A percentile compares a stretch with the other conserved stretches of the same genome.
Evolutionary conservation across 2,888 invertebrate species (phyloP).

Genomic region (Tetragonula carbonaria): DNA sequence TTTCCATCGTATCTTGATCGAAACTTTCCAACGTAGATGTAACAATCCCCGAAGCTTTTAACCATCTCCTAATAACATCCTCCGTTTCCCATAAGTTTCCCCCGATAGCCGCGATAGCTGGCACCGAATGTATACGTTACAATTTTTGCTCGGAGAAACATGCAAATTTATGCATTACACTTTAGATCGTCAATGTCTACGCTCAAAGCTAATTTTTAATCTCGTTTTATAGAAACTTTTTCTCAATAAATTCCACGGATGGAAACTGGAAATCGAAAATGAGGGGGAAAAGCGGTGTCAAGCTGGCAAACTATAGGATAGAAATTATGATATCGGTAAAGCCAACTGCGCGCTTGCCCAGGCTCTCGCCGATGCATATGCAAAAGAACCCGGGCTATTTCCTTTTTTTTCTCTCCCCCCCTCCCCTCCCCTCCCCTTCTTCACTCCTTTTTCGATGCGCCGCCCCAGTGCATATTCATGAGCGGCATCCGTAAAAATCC

Average conservation of each 20-base stretch:
- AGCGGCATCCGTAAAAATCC: slow-evolving; percentile 39
- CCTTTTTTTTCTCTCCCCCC: slow-evolving; percentile 19
- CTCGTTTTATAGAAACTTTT: neutral
- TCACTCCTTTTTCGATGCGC: slow-evolving; percentile 1
- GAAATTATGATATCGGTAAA: slow-evolving; percentile 41
- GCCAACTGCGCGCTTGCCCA: slow-evolving; percentile 10
- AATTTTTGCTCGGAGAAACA: neutral
- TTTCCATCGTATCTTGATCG: no score
- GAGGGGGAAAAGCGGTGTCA: neutral
- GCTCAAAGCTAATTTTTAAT: neutral
- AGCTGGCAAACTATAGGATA: slow-evolving; percentile 8
- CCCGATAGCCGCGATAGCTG: neutral
- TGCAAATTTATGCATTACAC: neutral
- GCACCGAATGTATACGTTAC: neutral
- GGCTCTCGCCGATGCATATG: slow-evolving; percentile 53
- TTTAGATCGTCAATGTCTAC: neutral
- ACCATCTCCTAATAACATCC: no score
- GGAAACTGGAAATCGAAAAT: neutral
- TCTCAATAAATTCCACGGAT: neutral
- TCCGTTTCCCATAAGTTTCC: neutral
- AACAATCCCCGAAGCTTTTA: no score
- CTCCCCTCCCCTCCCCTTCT: neutral
- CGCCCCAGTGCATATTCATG: slow-evolving; percentile 52
- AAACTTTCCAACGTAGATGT: no score
- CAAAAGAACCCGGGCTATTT: slow-evolving; percentile 38